phyloP scores from a whole-genome alignment of 2,797 vertebrate genomes.

The Myotis daubentonii region DNA sequence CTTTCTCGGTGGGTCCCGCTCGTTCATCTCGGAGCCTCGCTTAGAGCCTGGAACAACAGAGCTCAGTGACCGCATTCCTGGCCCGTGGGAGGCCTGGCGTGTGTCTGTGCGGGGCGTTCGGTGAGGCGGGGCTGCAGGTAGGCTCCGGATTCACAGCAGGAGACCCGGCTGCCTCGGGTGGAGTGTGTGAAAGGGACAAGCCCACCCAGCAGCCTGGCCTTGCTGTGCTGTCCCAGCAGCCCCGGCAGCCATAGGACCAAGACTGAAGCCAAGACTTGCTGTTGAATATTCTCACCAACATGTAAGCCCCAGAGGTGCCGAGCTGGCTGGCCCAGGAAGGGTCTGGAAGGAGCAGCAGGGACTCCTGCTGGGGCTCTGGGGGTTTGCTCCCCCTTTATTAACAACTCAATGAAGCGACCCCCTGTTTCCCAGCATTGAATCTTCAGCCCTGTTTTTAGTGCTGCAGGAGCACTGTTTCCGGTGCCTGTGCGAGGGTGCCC shows the following conservation, averaged over 20 bases:
- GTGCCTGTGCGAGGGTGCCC: background rate
- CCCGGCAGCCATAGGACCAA: background rate
- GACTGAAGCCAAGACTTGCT: background rate
- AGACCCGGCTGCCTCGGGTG: background rate
- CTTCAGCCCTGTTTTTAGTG: background rate
- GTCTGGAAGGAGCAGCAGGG: background rate
- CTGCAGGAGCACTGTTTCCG: background rate
- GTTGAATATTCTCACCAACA: background rate
- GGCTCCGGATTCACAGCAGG: background rate
- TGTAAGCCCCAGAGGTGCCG: background rate
- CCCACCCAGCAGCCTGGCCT: background rate
- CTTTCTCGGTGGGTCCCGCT: background rate
- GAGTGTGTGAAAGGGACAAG: background rate
- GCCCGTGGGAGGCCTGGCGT: background rate
- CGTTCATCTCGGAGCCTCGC: background rate
- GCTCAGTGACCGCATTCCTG: background rate
- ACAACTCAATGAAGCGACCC: background rate
- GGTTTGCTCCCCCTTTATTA: background rate
- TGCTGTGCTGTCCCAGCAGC: background rate
- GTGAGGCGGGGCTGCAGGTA: background rate
- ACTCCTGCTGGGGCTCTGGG: fast-evolving
- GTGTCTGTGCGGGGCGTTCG: background rate
- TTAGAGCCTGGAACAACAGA: background rate
- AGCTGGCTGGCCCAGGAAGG: background rate
- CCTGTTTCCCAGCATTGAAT: fast-evolving